Evolutionary conservation across 2,888 invertebrate genomes (phyloP).

Genomic region (Volucella zonaria): DNA sequence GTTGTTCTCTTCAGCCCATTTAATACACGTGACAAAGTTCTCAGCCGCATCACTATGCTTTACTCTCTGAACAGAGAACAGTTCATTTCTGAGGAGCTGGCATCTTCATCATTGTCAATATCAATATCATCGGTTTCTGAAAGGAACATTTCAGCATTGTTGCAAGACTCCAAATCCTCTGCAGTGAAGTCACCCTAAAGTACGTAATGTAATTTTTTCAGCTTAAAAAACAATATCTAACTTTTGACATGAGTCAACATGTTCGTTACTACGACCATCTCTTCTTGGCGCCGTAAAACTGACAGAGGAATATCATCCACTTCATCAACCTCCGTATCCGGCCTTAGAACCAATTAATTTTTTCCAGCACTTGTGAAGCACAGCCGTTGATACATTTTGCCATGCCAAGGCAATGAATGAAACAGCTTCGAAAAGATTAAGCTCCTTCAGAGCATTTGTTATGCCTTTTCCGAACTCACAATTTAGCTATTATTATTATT

Average conservation of each 20-base stretch:
- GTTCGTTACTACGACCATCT: no score
- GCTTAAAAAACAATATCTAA: neutral
- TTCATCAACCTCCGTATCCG: constrained; percentile 31
- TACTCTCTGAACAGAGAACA: constrained; percentile 16
- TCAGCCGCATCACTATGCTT: constrained; percentile 19
- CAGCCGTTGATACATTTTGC: constrained; percentile 11
- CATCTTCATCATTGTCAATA: constrained; percentile 20
- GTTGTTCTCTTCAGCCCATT: constrained; percentile 3
- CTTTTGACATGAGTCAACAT: no score
- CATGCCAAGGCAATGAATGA: neutral
- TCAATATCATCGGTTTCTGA: neutral
- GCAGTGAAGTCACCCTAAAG: no score
- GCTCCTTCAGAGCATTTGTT: no score
- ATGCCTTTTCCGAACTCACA: no score
- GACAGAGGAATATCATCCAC: constrained; percentile 23
- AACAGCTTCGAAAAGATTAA: no score
- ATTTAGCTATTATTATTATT: no score
- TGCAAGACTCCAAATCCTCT: no score
- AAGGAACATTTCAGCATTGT: constrained; percentile 14
- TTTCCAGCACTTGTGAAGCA: neutral
- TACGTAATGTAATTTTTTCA: no score
- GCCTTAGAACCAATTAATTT: constrained; percentile 7
- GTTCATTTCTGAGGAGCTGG: constrained; percentile 13
- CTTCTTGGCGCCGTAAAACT: no score
- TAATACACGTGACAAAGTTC: constrained; percentile 15